phyloP scores from a whole-genome alignment of 2,888 invertebrate genomes.

The Xanthorhoe designata region DNA sequence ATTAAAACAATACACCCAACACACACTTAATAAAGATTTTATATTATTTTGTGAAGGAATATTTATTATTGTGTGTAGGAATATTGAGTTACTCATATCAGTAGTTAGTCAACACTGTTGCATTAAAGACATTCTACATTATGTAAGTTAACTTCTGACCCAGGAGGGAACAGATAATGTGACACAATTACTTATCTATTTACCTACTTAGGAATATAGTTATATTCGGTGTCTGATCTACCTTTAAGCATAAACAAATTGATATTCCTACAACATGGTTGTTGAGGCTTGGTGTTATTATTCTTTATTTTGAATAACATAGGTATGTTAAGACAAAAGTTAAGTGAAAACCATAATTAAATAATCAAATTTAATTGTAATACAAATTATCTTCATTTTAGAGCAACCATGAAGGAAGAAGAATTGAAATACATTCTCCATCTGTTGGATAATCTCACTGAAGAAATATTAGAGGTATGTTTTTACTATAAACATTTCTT shows the following conservation, averaged over 20 bases:
- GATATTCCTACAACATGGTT: conserved; percentile 6
- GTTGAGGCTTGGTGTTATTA: conserved; percentile 21
- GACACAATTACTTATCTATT: conserved; percentile 58
- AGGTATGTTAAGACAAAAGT: background rate
- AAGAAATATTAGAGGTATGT: conserved; percentile 71
- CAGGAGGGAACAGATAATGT: conserved; percentile 52
- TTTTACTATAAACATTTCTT: background rate
- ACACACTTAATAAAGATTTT: too few species aligned
- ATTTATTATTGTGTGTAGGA: too few species aligned
- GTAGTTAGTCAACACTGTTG: background rate
- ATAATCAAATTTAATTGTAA: background rate
- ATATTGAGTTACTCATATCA: background rate
- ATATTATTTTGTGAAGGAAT: too few species aligned
- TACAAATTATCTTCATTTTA: conserved; percentile 25
- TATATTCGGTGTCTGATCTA: conserved; percentile 24
- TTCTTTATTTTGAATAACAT: background rate
- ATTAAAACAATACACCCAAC: background rate
- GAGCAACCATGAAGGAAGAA: conserved; percentile 69
- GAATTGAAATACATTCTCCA: conserved; percentile 75
- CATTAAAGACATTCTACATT: conserved; percentile 2
- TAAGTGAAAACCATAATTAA: background rate
- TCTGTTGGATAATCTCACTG: conserved; percentile 69
- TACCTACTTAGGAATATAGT: conserved; percentile 47
- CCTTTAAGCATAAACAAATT: conserved; percentile 18
- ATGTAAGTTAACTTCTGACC: conserved; percentile 57